Base-by-base conservation (phyloP, 1,140 invertebrate genomes). In the Ips typographus region DNA sequence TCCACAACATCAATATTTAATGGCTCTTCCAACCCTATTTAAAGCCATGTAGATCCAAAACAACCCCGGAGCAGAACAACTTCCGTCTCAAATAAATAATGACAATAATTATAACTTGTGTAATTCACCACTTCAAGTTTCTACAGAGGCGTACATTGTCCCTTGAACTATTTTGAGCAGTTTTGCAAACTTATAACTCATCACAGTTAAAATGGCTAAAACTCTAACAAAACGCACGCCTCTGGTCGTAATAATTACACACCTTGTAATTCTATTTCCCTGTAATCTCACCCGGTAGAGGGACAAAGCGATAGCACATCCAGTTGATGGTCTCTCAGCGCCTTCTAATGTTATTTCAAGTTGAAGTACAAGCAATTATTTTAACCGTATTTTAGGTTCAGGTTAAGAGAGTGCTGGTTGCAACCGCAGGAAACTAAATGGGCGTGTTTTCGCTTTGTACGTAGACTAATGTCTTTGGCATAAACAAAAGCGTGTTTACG, bases 41-140 rank as follows among this genome's bases (percentile, higher is more conserved):
- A 62, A 62, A 49, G 44, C 60, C 47, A 52, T 62, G 60, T 62
- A 60, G 58, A 60, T 60, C 41, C 47, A 44, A 22, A 60, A 60
- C 58, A 42, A 60, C 58, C 41, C 42, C 58, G 40, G 44, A 42
- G 40, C 38, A 60, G 58, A 60, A 42, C 40, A 60, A 60, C 42
- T 60, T 52, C 47, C 4, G 39, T 38, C 22, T 52, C 60, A 62
- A 62, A 62, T 62, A 62, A 62, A 62, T 62, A 62, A 62, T 62
- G 44, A 51, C 60, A 62, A 62, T 62, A 49, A 62, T 62, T 62
- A 62, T 62, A 62, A 62, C 60, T 62, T 62, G 44, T 62, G 60
- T 62, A 60, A 60, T 60, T 60, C 42, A 36, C 22, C 58, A 43
- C 39, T 39, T 38, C 4, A 38, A 57, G 22, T 22, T 22, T 22